Conservation (phyloP, 2,888 invertebrate species). For the Euzophera pinguis region DNA sequence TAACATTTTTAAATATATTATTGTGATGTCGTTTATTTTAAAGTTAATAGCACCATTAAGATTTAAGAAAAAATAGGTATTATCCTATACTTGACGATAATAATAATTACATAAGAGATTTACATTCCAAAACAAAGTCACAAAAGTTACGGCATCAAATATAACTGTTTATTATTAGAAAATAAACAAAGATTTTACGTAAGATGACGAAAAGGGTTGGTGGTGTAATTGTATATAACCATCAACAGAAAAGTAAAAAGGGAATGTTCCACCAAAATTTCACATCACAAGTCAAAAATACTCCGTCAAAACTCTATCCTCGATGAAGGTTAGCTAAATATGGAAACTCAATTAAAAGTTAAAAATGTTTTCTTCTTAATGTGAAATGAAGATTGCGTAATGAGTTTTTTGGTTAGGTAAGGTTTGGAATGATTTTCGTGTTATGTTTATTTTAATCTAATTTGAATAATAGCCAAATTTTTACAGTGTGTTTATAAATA, state of each 20-base stretch:
- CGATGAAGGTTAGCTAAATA: slow-evolving; percentile 33
- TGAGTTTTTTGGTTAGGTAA: slow-evolving; percentile 33
- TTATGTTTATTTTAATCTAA: neutral
- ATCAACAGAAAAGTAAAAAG: slow-evolving; percentile 19
- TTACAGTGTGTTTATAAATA: neutral
- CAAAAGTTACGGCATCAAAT: neutral
- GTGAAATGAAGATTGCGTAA: slow-evolving; percentile 41
- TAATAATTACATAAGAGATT: neutral
- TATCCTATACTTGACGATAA: neutral
- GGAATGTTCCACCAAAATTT: slow-evolving; percentile 24
- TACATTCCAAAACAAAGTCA: neutral
- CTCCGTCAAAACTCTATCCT: slow-evolving; percentile 20
- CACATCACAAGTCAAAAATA: slow-evolving; percentile 37
- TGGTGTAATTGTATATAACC: slow-evolving; percentile 19
- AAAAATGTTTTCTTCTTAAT: slow-evolving; percentile 38
- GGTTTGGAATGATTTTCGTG: slow-evolving; percentile 19
- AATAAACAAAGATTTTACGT: neutral
- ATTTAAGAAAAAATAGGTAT: too few species aligned
- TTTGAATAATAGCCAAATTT: neutral
- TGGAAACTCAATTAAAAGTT: slow-evolving; percentile 49
- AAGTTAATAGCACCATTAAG: too few species aligned
- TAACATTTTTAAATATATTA: neutral
- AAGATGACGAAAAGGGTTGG: neutral
- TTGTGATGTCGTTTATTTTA: too few species aligned
- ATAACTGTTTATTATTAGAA: neutral